Percentiles rank a stretch among this genome's conserved stretches.
phyloP scores from a whole-genome alignment of 2,797 vertebrate species.

The Pipistrellus kuhlii region DNA sequence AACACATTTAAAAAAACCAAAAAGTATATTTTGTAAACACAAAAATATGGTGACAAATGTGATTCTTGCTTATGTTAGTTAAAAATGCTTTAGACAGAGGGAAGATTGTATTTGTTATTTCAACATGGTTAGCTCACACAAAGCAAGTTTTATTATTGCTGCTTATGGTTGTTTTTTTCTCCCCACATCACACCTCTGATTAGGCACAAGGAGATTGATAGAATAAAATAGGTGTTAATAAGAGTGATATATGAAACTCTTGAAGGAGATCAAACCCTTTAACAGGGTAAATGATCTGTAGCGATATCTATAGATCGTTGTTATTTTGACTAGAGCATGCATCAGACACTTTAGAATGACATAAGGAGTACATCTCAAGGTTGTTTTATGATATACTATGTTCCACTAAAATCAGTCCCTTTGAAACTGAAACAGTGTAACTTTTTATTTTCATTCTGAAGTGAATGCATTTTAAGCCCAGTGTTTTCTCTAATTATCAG shows the following conservation, averaged over 20 bases:
- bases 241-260: neutral
- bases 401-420: constrained; percentile 56
- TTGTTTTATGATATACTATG: constrained; percentile 53
- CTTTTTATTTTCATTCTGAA: constrained; percentile 48
- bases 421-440: constrained; percentile 57
- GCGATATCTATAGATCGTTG: neutral
- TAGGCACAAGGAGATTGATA: neutral
- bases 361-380: constrained; percentile 47
- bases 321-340: constrained; percentile 43
- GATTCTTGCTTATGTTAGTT: neutral
- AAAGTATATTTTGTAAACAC: neutral
- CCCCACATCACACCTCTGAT: neutral
- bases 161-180: neutral
- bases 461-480: constrained; percentile 55
- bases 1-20: neutral
- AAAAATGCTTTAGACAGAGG: neutral
- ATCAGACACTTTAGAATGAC: constrained; percentile 26
- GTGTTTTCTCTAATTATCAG: constrained; percentile 66
- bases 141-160: neutral
- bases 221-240: neutral
- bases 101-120: neutral
- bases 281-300: constrained; percentile 51
- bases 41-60: neutral
- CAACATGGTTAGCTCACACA: neutral
- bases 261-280: constrained; percentile 50